phyloP scores from a whole-genome alignment of 2,888 invertebrate genomes.

The Ophonus ardosiacus region DNA sequence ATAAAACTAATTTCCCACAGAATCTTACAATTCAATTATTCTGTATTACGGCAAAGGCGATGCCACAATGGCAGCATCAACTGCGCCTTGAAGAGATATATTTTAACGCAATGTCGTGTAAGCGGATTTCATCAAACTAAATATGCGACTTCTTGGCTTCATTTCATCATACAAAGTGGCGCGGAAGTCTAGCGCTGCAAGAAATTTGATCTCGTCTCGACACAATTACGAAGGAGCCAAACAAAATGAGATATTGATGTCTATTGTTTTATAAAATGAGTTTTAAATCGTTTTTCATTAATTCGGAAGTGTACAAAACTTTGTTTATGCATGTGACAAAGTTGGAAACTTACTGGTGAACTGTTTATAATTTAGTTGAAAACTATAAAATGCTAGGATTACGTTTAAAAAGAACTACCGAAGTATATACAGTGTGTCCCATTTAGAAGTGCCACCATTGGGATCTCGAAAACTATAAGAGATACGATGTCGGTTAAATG shows the following conservation, averaged over 20 bases:
- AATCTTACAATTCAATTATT: constrained; percentile 38
- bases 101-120: constrained; percentile 14
- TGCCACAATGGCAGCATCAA: not conserved
- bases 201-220: not conserved
- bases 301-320: too few relatives aligned
- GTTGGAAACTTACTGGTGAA: too few relatives aligned
- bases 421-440: too few relatives aligned
- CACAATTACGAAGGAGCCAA: not conserved
- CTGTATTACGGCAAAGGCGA: not conserved
- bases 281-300: not conserved
- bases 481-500: too few relatives aligned
- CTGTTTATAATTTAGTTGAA: too few relatives aligned
- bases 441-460: too few relatives aligned
- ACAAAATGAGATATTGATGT: constrained; percentile 30
- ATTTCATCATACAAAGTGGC: constrained; percentile 37
- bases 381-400: too few relatives aligned
- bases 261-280: constrained; percentile 5
- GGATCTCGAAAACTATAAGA: too few relatives aligned
- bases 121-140: constrained; percentile 50
- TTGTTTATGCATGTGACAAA: too few relatives aligned
- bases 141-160: constrained; percentile 45
- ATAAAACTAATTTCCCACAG: constrained; percentile 24
- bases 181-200: not conserved
- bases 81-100: not conserved
- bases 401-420: too few relatives aligned